Conservation (phyloP, 2,113 vertebrate genomes). For the Trochalopteron elliotii region DNA sequence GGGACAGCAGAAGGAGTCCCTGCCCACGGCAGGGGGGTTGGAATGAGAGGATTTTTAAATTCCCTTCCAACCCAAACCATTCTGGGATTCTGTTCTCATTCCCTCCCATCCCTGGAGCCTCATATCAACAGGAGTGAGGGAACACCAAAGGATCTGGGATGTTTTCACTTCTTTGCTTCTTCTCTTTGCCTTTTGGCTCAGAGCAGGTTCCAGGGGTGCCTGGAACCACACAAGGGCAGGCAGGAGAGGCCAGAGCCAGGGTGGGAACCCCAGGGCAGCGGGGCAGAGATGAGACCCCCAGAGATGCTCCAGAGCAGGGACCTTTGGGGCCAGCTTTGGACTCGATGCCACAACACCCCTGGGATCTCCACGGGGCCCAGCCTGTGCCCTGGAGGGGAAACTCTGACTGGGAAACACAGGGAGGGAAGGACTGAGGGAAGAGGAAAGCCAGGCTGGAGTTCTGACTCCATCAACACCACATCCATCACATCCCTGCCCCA, state of each 20-base stretch:
- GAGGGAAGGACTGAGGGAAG: neutral
- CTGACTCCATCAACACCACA: neutral
- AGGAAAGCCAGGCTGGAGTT: neutral
- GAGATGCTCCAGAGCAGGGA: neutral
- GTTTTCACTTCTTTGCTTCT: neutral
- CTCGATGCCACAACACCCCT: fast-evolving
- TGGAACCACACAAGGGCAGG: neutral
- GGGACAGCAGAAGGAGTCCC: neutral
- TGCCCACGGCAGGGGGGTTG: neutral
- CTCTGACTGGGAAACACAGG: neutral
- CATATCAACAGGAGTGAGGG: neutral
- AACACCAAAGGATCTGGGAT: neutral
- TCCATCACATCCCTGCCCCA: neutral
- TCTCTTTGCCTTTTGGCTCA: neutral
- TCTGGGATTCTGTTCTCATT: neutral
- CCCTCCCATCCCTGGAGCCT: neutral
- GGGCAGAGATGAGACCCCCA: neutral
- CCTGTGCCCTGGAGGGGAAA: neutral
- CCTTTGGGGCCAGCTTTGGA: neutral
- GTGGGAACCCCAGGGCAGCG: neutral
- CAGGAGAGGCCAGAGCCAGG: neutral
- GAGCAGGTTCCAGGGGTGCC: neutral
- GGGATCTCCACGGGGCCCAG: neutral
- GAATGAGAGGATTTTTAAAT: neutral
- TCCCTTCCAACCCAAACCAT: neutral